Conservation (phyloP, 1,140 invertebrate species). For the Hycleus cichorii region DNA sequence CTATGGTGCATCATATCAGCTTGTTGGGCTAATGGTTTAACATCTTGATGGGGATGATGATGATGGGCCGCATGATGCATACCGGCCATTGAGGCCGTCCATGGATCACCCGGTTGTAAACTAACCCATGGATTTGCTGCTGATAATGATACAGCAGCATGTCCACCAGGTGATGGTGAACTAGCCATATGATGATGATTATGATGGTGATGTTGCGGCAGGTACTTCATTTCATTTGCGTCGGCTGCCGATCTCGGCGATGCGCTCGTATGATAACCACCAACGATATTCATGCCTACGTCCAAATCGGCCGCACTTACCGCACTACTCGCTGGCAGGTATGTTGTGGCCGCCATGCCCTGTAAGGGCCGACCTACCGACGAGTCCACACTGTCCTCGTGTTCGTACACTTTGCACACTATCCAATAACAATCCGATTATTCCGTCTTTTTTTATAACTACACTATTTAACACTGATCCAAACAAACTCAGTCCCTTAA, state of each 20-base stretch:
- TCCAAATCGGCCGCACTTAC: constrained; percentile 64
- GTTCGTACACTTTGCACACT: constrained; percentile 48
- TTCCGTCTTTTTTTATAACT: too few relatives aligned
- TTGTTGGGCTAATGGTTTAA: constrained; percentile 54
- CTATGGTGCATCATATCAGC: constrained; percentile 52
- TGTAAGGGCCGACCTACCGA: constrained; percentile 52
- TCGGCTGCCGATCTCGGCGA: constrained; percentile 71
- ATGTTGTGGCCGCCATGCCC: constrained; percentile 78
- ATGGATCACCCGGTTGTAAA: constrained; percentile 68
- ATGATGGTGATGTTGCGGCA: constrained; percentile 74
- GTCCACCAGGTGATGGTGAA: constrained; percentile 60
- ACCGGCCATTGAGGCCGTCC: constrained; percentile 62
- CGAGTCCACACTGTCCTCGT: constrained; percentile 53
- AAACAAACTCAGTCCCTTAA: too few relatives aligned
- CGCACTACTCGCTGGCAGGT: constrained; percentile 71
- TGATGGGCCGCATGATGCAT: constrained; percentile 59
- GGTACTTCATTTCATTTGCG: constrained; percentile 90
- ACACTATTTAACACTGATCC: too few relatives aligned
- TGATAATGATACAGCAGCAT: constrained; percentile 48
- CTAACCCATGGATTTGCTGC: constrained; percentile 76
- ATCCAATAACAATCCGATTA: not conserved
- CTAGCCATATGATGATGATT: constrained; percentile 65
- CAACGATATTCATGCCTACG: constrained; percentile 63
- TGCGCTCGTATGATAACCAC: constrained; percentile 61
- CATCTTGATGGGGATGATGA: constrained; percentile 58